Evolutionary conservation across 2,113 vertebrate genomes (phyloP).

Genomic region (Ceyx cyanopectus): DNA sequence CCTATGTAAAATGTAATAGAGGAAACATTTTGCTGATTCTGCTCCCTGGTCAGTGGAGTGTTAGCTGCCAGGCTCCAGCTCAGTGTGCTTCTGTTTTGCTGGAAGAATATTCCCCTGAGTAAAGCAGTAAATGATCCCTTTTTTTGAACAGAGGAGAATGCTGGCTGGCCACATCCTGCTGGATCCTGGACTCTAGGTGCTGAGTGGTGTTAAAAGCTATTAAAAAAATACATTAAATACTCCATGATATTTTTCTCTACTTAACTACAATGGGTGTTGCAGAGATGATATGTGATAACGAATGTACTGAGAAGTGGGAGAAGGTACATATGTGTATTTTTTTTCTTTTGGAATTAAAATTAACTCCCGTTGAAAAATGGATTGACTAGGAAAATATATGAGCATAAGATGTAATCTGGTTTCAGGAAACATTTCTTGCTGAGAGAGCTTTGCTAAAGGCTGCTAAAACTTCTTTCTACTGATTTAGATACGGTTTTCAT

Average conservation of each 20-base stretch:
- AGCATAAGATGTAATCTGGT: background rate
- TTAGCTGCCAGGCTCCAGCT: background rate
- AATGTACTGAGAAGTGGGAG: background rate
- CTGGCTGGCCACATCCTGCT: background rate
- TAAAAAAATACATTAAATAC: background rate
- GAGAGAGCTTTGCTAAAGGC: background rate
- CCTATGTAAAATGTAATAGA: background rate
- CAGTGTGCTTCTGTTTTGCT: background rate
- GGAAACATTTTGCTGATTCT: conserved; percentile 19
- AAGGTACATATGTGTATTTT: background rate
- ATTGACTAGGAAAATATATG: background rate
- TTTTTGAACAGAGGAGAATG: background rate
- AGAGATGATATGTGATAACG: background rate
- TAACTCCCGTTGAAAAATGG: background rate
- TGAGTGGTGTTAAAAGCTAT: background rate
- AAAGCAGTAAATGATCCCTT: background rate
- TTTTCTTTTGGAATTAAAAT: background rate
- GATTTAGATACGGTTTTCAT: background rate
- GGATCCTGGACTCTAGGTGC: background rate
- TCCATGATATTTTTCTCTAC: background rate
- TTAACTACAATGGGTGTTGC: background rate
- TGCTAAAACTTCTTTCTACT: background rate
- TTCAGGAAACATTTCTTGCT: background rate
- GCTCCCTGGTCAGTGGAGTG: background rate
- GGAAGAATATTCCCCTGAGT: background rate